These are phyloP conservation scores for Dendrolimus punctatus DNA, from an alignment of 1,140 invertebrate genomes.

Conservation along the genomic window DNA sequence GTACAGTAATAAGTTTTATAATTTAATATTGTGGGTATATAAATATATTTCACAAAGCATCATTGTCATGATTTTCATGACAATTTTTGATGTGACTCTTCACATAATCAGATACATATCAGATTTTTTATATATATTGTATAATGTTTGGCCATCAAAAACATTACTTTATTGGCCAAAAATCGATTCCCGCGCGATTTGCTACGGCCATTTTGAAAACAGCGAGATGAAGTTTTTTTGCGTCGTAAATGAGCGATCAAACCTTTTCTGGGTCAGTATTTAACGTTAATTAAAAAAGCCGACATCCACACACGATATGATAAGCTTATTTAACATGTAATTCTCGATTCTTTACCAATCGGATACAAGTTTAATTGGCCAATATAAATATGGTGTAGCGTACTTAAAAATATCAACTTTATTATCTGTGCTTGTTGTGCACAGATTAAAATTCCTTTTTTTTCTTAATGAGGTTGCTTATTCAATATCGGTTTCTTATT, in stretches of 20 bases:
- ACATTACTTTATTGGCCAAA: conserved; percentile 5
- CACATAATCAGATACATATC: too few relatives aligned
- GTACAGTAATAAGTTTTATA: too few relatives aligned
- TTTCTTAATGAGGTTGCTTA: too few relatives aligned
- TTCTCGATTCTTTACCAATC: conserved; percentile 1
- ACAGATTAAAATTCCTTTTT: too few relatives aligned
- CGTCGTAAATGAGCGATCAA: conserved; percentile 17
- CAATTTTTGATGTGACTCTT: too few relatives aligned
- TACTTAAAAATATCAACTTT: conserved; percentile 6
- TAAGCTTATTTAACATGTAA: conserved; percentile 1
- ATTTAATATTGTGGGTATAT: too few relatives aligned
- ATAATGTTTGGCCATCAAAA: background rate
- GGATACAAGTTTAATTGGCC: conserved; percentile 8
- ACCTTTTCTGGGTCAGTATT: conserved; percentile 16
- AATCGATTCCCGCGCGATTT: conserved; percentile 10
- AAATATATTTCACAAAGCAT: too few relatives aligned
- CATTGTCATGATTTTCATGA: too few relatives aligned
- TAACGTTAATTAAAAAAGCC: conserved; percentile 17
- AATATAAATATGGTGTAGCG: conserved; percentile 1
- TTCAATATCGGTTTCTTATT: too few relatives aligned
- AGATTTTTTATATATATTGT: too few relatives aligned
- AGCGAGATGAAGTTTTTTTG: conserved; percentile 10
- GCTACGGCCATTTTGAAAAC: conserved; percentile 7
- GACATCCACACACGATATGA: conserved; percentile 4
- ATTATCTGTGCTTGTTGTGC: background rate